phyloP scores from a whole-genome alignment of 2,797 vertebrate genomes.

The Ispidina picta region DNA sequence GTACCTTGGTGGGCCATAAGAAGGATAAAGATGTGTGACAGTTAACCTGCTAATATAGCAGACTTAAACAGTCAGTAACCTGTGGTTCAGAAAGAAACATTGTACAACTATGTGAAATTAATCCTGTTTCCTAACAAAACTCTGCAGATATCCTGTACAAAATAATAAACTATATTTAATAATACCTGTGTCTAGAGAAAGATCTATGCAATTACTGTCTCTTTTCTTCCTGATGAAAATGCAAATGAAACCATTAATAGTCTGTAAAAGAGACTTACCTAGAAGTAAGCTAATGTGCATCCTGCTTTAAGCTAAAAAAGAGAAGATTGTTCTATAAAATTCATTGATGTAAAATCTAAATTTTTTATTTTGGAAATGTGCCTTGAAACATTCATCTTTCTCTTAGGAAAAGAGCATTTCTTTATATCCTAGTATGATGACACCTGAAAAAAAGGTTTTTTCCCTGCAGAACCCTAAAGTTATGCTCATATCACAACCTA shows the following conservation, averaged over 20 bases:
- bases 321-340: constrained; percentile 21
- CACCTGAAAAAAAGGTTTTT: neutral
- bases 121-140: constrained; percentile 24
- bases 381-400: constrained; percentile 39
- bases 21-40: neutral
- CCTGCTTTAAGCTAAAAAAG: constrained; percentile 59
- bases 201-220: constrained; percentile 7
- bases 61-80: neutral
- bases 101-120: constrained; percentile 24
- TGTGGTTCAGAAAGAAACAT: neutral
- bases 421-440: neutral
- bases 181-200: constrained; percentile 60
- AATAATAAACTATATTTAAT: constrained; percentile 60
- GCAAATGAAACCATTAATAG: constrained; percentile 69
- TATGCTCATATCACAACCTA: neutral
- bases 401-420: neutral
- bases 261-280: constrained; percentile 60
- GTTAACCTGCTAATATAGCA: neutral
- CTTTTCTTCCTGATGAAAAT: constrained; percentile 64
- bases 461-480: neutral
- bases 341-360: neutral
- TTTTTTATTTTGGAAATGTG: constrained; percentile 40
- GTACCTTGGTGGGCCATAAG: neutral
- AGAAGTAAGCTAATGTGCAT: constrained; percentile 22
- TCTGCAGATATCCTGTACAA: constrained; percentile 9